Conservation (phyloP, 2,888 invertebrate species). For the Tuberolachnus salignus region DNA sequence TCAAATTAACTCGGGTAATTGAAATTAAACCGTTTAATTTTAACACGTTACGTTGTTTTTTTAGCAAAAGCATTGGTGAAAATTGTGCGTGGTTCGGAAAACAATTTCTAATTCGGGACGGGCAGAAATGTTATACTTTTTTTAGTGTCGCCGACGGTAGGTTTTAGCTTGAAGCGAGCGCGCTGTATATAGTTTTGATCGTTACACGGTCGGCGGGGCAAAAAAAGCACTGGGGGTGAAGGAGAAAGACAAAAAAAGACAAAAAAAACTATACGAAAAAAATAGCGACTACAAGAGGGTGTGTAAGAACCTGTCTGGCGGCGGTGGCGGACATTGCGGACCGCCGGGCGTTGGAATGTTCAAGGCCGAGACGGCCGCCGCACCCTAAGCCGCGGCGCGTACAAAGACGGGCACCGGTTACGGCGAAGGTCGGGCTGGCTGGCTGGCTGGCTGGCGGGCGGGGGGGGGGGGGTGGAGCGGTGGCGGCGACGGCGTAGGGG, state of each 20-base stretch:
- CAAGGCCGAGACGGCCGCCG: constrained; percentile 38
- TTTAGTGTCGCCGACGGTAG: no score
- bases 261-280: neutral
- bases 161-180: no score
- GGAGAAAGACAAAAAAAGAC: neutral
- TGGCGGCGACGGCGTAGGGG: neutral
- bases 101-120: no score
- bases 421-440: constrained; percentile 20
- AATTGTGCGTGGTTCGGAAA: no score
- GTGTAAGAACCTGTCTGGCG: constrained; percentile 36
- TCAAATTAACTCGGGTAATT: no score
- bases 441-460: neutral
- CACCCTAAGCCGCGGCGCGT: constrained; percentile 35
- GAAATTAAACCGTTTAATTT: no score
- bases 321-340: constrained; percentile 6
- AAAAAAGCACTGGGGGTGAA: neutral
- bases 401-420: neutral
- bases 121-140: no score
- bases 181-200: constrained; percentile 9
- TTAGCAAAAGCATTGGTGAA: no score
- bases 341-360: constrained; percentile 47
- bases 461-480: neutral
- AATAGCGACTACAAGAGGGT: constrained; percentile 5
- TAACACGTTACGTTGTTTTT: no score
- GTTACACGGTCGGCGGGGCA: constrained; percentile 14